phyloP scores from a whole-genome alignment of 2,113 vertebrate species.

The Catharus bicknelli region DNA sequence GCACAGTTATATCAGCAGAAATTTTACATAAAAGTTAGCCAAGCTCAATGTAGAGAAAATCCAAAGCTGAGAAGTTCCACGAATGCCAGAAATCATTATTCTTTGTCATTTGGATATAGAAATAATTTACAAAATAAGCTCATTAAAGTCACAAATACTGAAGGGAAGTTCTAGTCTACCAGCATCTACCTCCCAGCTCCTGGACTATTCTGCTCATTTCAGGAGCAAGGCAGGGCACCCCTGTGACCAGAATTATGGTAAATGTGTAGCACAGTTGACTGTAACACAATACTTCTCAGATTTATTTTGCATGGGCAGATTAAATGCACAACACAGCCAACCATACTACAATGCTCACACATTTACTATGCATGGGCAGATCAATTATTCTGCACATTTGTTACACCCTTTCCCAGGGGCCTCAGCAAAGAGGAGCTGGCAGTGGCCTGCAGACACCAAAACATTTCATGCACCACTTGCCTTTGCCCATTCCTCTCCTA shows the following conservation, averaged over 20 bases:
- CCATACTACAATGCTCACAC: not conserved
- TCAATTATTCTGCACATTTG: conserved; percentile 45
- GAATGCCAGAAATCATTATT: not conserved
- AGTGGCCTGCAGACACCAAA: conserved; percentile 33
- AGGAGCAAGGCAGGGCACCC: not conserved
- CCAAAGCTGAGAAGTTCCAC: not conserved
- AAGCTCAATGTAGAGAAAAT: not conserved
- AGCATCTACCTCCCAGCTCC: not conserved
- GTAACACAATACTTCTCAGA: not conserved
- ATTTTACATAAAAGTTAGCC: not conserved
- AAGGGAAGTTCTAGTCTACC: not conserved
- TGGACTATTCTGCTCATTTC: not conserved
- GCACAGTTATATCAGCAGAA: not conserved
- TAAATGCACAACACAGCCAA: conserved; percentile 16
- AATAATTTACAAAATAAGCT: not conserved
- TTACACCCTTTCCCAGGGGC: conserved; percentile 36
- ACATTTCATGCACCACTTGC: conserved; percentile 36
- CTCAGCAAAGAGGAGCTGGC: conserved; percentile 12
- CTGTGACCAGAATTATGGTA: not conserved
- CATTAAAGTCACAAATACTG: not conserved
- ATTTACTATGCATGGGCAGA: conserved; percentile 41
- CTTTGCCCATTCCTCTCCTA: not conserved
- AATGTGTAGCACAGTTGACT: not conserved
- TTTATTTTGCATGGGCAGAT: conserved; percentile 21
- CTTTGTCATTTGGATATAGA: not conserved